These are phyloP conservation scores for Orchestes rusci DNA, from an alignment of 2,888 invertebrate species.

Conservation along the genomic window DNA sequence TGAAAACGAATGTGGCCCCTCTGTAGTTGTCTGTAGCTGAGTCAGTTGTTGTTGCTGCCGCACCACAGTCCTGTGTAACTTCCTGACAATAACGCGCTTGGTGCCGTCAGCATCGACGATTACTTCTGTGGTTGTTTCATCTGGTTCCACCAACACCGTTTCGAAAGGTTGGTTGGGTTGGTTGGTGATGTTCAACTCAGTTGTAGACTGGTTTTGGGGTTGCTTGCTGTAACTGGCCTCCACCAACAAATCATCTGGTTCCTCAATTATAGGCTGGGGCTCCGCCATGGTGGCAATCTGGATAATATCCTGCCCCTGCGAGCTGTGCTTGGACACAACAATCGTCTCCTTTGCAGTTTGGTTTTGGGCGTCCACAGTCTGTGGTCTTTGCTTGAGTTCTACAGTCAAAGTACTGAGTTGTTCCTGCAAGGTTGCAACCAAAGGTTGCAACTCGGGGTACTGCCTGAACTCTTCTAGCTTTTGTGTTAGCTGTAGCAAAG, in stretches of 20 bases:
- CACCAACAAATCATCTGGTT: conserved; percentile 52
- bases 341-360: conserved; percentile 58
- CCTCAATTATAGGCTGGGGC: conserved; percentile 47
- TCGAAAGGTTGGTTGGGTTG: conserved; percentile 68
- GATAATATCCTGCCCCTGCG: conserved; percentile 62
- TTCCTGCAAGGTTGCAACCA: conserved; percentile 47
- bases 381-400: no score
- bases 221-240: conserved; percentile 64
- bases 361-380: conserved; percentile 54
- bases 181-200: conserved; percentile 63
- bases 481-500: conserved; percentile 45
- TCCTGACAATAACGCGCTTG: conserved; percentile 70
- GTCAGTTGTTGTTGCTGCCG: conserved; percentile 60
- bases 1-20: conserved; percentile 47
- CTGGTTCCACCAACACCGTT: conserved; percentile 74
- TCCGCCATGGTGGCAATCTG: conserved; percentile 57
- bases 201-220: conserved; percentile 44
- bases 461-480: conserved; percentile 47
- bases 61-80: conserved; percentile 60
- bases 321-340: conserved; percentile 53
- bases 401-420: conserved; percentile 52
- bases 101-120: conserved; percentile 76
- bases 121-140: conserved; percentile 75
- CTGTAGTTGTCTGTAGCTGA: conserved; percentile 54
- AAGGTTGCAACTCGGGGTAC: conserved; percentile 44